Base-by-base conservation (phyloP, 2,113 vertebrate species). In the Procapra przewalskii region DNA sequence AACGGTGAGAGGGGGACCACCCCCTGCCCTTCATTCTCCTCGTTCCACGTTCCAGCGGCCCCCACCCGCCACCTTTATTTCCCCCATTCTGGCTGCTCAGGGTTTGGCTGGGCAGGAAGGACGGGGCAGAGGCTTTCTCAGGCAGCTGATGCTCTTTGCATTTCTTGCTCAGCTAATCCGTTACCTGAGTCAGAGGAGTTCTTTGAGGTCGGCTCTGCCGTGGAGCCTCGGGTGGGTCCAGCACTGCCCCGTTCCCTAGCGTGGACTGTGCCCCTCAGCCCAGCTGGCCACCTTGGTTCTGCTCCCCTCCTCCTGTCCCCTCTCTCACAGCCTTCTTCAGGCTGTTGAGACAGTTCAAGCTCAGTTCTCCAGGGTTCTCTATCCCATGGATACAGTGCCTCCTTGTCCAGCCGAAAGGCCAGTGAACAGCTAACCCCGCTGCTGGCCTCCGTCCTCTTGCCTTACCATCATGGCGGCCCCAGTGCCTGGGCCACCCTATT, bases 1-100 rank as follows among this genome's bases (percentile, higher is more conserved):
- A 4, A 5, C 2, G 0, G 5, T 8, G 62, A 48, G 19, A 0
- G 3, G 19, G 14, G 36, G 48, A 0, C 3, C 3, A 33, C 19
- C 9, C 0, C 19, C 48, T 29, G 57, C 15, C 64, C 59, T 23
- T 33, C 6, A 2, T 60, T 55, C 27, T 85, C 25, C 1, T 3
- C 7, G 3, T 10, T 81, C 25, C 21, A 3, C 21, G 33, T 83
- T 23, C 36, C 12, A 9, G 19, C n/a, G 1, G 4, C 7, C 25
- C 21, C 4, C 8, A 52, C 21, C 27, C 21, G 3, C 27, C 27
- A 21, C 27, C 21, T 6, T 60, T 2, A 0, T 14, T 1, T 14
- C 11, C 31, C 33, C 1, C 21, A 31, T 52, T 80, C 40, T 48
- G 36, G 54, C 33, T 88, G 23, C 80, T 62, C 15, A 2, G 50